These are phyloP conservation scores for Eulacestoma nigropectus DNA, from an alignment of 2,113 vertebrate genomes.

Conservation along the genomic window DNA sequence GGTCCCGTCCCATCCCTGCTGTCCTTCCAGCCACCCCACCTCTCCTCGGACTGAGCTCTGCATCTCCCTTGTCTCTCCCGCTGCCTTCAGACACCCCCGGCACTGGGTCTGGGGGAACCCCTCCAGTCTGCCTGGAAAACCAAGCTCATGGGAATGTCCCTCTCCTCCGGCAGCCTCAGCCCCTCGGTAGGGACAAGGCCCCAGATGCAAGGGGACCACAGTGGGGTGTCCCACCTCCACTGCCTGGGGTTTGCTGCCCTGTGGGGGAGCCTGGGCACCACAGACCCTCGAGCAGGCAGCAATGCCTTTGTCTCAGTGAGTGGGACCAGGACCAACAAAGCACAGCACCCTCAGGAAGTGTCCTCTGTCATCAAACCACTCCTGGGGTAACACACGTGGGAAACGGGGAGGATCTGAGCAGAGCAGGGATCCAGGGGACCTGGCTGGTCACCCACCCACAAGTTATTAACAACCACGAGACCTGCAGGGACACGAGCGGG, in stretches of 20 bases:
- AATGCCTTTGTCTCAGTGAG: rapidly evolving
- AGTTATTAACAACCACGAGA: neutral
- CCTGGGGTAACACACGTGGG: too few species aligned
- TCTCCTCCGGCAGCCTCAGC: neutral
- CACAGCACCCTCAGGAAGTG: neutral
- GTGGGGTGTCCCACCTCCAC: neutral
- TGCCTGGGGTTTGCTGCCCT: neutral
- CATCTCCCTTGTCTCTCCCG: neutral
- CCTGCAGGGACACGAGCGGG: neutral
- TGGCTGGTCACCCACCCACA: neutral
- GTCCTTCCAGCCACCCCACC: neutral
- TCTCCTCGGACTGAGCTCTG: neutral
- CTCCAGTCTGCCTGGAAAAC: neutral
- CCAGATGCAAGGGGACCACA: too few species aligned
- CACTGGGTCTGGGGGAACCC: neutral
- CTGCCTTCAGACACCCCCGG: rapidly evolving
- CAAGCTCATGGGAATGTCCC: rapidly evolving
- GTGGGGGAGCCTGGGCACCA: rapidly evolving
- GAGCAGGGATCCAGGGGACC: neutral
- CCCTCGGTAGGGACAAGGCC: rapidly evolving
- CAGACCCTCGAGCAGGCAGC: neutral
- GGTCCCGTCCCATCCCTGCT: neutral
- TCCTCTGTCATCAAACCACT: neutral
- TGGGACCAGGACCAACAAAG: neutral
- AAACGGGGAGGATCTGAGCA: neutral